phyloP scores from a whole-genome alignment of 2,888 invertebrate species.

The Graphium colonna region DNA sequence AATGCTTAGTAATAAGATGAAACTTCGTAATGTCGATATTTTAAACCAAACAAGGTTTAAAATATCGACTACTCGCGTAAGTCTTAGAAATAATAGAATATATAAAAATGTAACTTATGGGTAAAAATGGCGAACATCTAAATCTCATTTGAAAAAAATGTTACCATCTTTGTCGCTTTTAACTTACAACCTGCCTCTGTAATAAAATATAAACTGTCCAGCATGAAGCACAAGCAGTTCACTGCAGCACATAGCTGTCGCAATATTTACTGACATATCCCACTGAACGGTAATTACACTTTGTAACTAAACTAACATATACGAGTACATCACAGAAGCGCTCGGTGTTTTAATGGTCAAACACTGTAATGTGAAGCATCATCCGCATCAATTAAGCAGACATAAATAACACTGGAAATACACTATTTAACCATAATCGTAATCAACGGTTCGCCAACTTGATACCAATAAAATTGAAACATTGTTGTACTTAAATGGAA shows the following conservation, averaged over 20 bases:
- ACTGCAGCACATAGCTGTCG: constrained; percentile 17
- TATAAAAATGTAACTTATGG: too few relatives aligned
- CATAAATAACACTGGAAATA: constrained; percentile 14
- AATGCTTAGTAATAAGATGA: too few relatives aligned
- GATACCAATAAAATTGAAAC: constrained; percentile 10
- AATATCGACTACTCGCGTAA: too few relatives aligned
- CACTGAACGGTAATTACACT: constrained; percentile 7
- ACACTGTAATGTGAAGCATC: neutral
- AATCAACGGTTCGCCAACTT: neutral
- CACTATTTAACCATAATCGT: neutral
- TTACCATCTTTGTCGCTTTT: neutral
- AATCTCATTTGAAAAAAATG: too few relatives aligned
- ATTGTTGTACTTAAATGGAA: neutral
- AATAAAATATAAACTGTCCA: neutral
- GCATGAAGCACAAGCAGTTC: neutral
- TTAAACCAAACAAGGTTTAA: too few relatives aligned
- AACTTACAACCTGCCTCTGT: neutral
- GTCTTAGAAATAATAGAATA: too few relatives aligned
- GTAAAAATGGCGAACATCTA: too few relatives aligned
- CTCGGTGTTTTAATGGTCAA: constrained; percentile 8
- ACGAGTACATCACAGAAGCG: neutral
- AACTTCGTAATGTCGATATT: too few relatives aligned
- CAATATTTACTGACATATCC: constrained; percentile 6
- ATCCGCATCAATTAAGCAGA: constrained; percentile 13
- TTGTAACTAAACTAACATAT: constrained; percentile 14